Evolutionary conservation across 2,113 vertebrate species (phyloP), one percentile per base, ranked within the genome.

Genomic region (Lamprologus lemairii): DNA sequence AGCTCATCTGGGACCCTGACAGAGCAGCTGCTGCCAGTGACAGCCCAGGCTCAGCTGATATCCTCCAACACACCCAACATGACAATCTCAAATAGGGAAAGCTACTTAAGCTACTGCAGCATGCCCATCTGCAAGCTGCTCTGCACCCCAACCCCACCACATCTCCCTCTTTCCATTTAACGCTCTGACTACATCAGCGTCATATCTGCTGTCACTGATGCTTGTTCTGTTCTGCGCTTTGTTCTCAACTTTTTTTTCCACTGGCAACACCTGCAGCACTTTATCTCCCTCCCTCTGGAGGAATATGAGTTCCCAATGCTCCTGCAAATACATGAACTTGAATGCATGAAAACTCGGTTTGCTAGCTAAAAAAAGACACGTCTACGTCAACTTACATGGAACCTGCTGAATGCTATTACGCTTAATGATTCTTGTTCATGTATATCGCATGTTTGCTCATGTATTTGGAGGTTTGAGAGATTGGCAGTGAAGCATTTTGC

Each of bases 311-410:
- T 1, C 0, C 12, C n/a, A 6, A 2, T 71, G n/a, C 12, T 23
- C 35, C 65, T 0, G n/a, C 12, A 0, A 71, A 16, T 23, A 71
- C n/a, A 40, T 71, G 0, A 71, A 14, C 12, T 42, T 23, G 35
- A 71, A 71, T 23, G 35, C 35, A 68, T 14, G 11, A 68, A 68
- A 68, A 68, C 35, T 40, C 2, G 35, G 63, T 21, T 13, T 37
- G 11, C 35, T 40, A 40, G 4, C 60, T 68, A 8, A 37, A 68
- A 68, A 40, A 65, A 37, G 19, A 68, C 63, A 65, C 1, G 1
- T 68, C n/a, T 6, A 23, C 12, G 0, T 42, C 35, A 42, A 71
- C 35, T 23, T 21, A 42, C 7, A 40, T 14, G 12, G n/a, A 71
- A 71, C 35, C 5, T 42, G 19, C 19, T 68, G 63, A 68, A 21